Percentiles rank a stretch among this genome's conserved stretches.
Evolutionary conservation across 1,140 invertebrate species (phyloP).

Genomic region (Ceratina japonica): DNA sequence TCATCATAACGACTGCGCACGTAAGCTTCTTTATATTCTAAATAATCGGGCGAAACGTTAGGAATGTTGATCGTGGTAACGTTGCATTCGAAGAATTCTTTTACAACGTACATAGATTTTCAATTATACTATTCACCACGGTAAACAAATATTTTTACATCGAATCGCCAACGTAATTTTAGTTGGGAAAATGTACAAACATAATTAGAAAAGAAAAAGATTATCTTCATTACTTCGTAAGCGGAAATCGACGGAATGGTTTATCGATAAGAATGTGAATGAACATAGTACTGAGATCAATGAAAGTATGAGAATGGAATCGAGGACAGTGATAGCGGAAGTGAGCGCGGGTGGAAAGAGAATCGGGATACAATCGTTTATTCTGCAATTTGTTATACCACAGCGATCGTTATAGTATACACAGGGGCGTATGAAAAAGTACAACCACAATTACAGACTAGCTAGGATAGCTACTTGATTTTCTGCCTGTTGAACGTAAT

Average conservation of each 20-base stretch:
- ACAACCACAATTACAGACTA: constrained; percentile 69
- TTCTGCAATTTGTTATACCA: constrained; percentile 71
- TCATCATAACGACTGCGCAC: too few species aligned
- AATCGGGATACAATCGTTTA: constrained; percentile 68
- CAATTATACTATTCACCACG: constrained; percentile 24
- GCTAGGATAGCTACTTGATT: constrained; percentile 66
- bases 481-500: constrained; percentile 51
- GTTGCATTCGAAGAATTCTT: background rate
- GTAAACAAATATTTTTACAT: constrained; percentile 37
- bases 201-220: constrained; percentile 15
- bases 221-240: constrained; percentile 40
- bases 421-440: constrained; percentile 70
- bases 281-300: constrained; percentile 27
- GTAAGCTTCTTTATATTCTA: background rate
- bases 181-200: constrained; percentile 6
- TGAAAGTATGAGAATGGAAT: constrained; percentile 30
- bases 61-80: background rate
- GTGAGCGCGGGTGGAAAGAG: constrained; percentile 51
- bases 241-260: constrained; percentile 54
- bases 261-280: constrained; percentile 50
- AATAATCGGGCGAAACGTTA: background rate
- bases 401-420: constrained; percentile 70
- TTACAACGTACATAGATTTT: constrained; percentile 4
- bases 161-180: constrained; percentile 47
- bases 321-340: constrained; percentile 51